Percentiles rank a stretch among this genome's conserved stretches.
These are phyloP conservation scores for Simalia tracyae DNA, from an alignment of 2,797 vertebrate species.

Conservation along the genomic window DNA sequence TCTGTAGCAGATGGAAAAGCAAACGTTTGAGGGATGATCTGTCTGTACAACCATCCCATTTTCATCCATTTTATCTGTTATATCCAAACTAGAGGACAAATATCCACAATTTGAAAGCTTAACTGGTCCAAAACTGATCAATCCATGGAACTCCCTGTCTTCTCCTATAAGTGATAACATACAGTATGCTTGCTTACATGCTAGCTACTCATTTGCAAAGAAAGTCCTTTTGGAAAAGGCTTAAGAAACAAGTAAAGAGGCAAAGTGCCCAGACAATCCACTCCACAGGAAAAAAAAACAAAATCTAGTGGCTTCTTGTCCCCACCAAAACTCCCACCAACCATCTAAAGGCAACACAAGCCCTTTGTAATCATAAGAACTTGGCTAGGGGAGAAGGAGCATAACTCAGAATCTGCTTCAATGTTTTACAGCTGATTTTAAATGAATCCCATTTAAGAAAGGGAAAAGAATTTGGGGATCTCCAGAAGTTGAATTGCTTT, in stretches of 20 bases:
- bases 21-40: neutral
- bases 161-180: neutral
- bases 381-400: too few species aligned
- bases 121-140: neutral
- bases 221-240: neutral
- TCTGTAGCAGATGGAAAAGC: neutral
- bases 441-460: neutral
- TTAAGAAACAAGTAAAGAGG: neutral
- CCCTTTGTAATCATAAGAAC: neutral
- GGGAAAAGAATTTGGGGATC: neutral
- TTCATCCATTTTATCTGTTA: neutral
- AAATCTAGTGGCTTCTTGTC: neutral
- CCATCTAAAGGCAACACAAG: neutral
- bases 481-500: neutral
- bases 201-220: neutral
- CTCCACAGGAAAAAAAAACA: rapidly evolving
- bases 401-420: neutral
- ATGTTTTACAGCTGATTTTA: neutral
- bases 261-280: neutral
- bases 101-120: neutral
- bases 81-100: neutral
- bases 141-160: neutral
- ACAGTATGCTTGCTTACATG: neutral
- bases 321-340: neutral
- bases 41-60: neutral